Percentiles rank a stretch among this genome's conserved stretches.
Evolutionary conservation across 2,113 vertebrate genomes (phyloP).

Genomic region (Ondatra zibethicus): DNA sequence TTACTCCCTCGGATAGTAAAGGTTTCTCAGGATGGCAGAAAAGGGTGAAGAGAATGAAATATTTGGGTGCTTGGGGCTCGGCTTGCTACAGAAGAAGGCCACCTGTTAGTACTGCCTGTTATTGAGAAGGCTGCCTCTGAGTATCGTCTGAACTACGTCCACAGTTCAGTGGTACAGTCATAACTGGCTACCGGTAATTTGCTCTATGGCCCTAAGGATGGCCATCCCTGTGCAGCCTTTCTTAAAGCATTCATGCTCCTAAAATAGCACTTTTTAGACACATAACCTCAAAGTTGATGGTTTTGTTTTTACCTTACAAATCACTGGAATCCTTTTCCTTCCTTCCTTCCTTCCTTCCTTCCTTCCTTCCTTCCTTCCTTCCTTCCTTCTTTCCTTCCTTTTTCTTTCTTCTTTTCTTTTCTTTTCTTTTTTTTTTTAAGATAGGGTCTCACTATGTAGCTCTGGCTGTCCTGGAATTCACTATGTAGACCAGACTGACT

Average conservation of each 20-base stretch:
- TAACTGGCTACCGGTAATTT: background rate
- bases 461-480: no score
- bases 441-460: no score
- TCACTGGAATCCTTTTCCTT: no score
- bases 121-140: background rate
- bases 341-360: no score
- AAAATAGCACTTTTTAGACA: background rate
- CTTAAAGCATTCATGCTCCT: background rate
- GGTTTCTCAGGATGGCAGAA: background rate
- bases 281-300: background rate
- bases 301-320: background rate
- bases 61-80: background rate
- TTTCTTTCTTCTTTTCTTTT: no score
- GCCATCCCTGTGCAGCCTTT: background rate
- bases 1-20: background rate
- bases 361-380: no score
- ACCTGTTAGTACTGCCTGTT: background rate
- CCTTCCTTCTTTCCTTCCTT: no score
- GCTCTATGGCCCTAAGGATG: background rate
- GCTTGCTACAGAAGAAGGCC: background rate
- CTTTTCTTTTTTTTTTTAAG: no score
- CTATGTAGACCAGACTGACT: no score
- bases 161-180: background rate
- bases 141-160: background rate
- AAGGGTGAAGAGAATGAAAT: background rate